Evolutionary conservation across 2,113 vertebrate genomes (phyloP).

Genomic region (Etia nguti): DNA sequence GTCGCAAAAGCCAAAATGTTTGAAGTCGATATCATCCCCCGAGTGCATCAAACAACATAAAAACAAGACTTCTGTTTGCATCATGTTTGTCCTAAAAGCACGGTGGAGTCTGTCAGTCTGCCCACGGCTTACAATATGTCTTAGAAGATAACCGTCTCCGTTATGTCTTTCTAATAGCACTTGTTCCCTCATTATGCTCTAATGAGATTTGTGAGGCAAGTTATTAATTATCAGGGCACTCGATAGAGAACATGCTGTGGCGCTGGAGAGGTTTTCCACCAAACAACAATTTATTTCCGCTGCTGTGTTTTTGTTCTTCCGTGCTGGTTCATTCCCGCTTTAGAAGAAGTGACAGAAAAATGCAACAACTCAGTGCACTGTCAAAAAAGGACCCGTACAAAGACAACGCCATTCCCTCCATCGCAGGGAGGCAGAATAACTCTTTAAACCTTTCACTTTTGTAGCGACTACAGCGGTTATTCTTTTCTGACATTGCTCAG

Average conservation of each 20-base stretch:
- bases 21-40: neutral
- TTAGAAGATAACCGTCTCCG: neutral
- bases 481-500: neutral
- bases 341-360: neutral
- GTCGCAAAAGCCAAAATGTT: neutral
- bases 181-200: constrained; percentile 43
- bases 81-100: neutral
- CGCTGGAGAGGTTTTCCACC: neutral
- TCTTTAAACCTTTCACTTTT: neutral
- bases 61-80: neutral
- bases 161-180: constrained; percentile 23
- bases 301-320: neutral
- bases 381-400: neutral
- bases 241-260: neutral
- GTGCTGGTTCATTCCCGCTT: neutral
- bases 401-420: neutral
- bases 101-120: neutral
- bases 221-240: constrained; percentile 33
- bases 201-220: constrained; percentile 51
- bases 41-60: neutral
- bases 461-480: neutral
- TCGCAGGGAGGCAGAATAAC: neutral
- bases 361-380: neutral
- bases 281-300: neutral
- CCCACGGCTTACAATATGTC: neutral